Conservation (phyloP, 2,888 invertebrate species). For the Stenichneumon culpator region DNA sequence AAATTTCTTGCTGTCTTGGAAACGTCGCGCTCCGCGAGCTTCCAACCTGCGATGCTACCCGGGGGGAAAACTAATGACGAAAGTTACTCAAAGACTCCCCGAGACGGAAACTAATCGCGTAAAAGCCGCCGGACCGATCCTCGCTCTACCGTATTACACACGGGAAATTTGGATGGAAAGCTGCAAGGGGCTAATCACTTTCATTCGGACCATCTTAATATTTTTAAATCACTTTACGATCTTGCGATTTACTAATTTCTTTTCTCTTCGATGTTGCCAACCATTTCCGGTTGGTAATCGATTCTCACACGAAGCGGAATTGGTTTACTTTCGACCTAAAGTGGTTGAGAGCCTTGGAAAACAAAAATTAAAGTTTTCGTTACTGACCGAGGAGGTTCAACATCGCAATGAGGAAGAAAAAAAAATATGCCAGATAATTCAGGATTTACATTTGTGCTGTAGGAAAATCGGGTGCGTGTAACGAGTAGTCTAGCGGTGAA, state of each 20-base stretch:
- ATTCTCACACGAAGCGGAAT: neutral
- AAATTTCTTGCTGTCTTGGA: neutral
- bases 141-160: neutral
- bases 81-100: slow-evolving; percentile 3
- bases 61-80: neutral
- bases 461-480: neutral
- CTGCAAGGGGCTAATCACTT: neutral
- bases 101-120: neutral
- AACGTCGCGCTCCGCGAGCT: neutral
- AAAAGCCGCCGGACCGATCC: neutral
- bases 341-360: neutral
- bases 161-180: neutral
- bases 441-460: neutral
- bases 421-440: neutral
- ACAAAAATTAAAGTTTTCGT: neutral
- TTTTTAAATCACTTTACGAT: neutral
- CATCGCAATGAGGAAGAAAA: neutral
- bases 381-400: neutral
- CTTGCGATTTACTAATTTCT: neutral
- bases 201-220: neutral
- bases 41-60: neutral
- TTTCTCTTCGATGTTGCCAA: neutral
- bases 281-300: too few relatives aligned
- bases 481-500: neutral
- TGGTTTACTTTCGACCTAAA: neutral